Evolutionary conservation across 2,888 invertebrate species (phyloP).

Genomic region (Masnerella sp.): DNA sequence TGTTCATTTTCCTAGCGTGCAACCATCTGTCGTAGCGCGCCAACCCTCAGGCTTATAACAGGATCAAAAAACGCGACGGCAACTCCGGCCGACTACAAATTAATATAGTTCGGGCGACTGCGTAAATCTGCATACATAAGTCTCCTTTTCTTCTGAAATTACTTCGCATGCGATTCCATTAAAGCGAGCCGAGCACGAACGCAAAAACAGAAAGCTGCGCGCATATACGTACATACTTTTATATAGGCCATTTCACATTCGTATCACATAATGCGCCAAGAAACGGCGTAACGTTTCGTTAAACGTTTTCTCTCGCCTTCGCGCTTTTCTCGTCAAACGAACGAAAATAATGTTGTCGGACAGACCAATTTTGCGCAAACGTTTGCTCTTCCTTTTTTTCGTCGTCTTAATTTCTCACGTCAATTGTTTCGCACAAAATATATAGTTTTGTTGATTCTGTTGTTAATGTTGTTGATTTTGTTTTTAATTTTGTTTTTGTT

Average conservation of each 20-base stretch:
- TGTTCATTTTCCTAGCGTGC: constrained; percentile 61
- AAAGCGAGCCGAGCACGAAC: constrained; percentile 52
- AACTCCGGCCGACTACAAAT: constrained; percentile 60
- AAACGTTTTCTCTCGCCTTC: constrained; percentile 18
- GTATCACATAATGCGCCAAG: constrained; percentile 40
- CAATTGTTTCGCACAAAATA: constrained; percentile 27
- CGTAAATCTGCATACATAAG: constrained; percentile 61
- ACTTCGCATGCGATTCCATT: constrained; percentile 59
- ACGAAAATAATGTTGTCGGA: constrained; percentile 44
- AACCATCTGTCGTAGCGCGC: constrained; percentile 60
- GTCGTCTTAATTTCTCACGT: constrained; percentile 44
- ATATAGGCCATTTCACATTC: constrained; percentile 32
- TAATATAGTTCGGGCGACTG: constrained; percentile 62
- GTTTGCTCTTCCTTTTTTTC: constrained; percentile 9
- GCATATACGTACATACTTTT: constrained; percentile 41
- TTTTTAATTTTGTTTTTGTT: background rate
- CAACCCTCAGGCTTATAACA: constrained; percentile 60
- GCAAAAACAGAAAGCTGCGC: constrained; percentile 57
- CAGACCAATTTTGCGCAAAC: constrained; percentile 31
- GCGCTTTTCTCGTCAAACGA: constrained; percentile 31
- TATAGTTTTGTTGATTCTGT: no score
- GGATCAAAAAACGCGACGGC: constrained; percentile 62
- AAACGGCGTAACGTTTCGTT: constrained; percentile 24
- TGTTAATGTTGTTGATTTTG: background rate
- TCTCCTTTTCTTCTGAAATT: constrained; percentile 58